Base-by-base conservation (phyloP, 2,113 vertebrate species). In the Zingel zingel region DNA sequence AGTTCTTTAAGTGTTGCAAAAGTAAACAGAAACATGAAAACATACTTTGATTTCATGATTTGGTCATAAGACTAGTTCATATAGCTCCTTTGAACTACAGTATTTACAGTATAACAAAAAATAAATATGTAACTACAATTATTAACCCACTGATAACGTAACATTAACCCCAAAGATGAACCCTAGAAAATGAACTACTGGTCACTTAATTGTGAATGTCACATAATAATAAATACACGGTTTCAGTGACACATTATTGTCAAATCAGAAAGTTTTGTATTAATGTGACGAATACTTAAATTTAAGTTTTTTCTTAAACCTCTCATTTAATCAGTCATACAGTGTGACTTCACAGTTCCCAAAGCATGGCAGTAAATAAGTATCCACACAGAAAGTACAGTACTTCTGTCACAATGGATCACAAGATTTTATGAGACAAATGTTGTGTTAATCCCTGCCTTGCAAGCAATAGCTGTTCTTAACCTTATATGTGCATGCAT, bases 401-500 rank as follows among this genome's bases (percentile, higher is more conserved):
- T 5, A 3, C 21, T 70, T 74, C 21, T 58, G 53, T 68, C 66
- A 51, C 39, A 25, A 56, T 36, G 65, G 57, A 76, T 19, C 25
- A 12, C 12, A 51, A 11, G n/a, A 48, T 73, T 84, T 81, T 59
- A 19, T 1, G 47, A 77, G 68, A 80, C 63, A 62, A 74, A 88
- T 75, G 85, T 68, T 48, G 64, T 61, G 81, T 62, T 65, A 74
- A 83, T 67, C 53, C 66, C 15, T 21, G 48, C 36, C 66, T 27
- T 25, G 50, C 21, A 62, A 72, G 75, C 77, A 25, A 14, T 10
- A 45, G 75, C 72, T 39, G 30, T n/a, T 84, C 83, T 64, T 84
- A 65, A 68, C 86, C 91, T 91, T 87, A 89, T 86, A 86, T 79
- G 85, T 73, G 53, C 82, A 83, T 83, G 62, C 39, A 54, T 77